Evolutionary conservation across 1,140 invertebrate species (phyloP).

Genomic region (Brachionus angularis): DNA sequence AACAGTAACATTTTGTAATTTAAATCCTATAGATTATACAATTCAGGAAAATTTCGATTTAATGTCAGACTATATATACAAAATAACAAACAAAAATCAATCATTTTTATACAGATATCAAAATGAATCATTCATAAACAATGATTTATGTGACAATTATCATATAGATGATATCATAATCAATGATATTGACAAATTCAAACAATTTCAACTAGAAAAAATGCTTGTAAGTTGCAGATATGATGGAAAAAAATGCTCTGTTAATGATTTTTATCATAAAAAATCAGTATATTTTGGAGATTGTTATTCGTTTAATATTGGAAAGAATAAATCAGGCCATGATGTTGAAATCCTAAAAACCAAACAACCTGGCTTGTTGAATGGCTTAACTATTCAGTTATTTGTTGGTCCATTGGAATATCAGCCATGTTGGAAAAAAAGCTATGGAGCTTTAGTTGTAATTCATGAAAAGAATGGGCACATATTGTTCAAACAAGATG

Average conservation of each 20-base stretch:
- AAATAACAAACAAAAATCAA: background rate
- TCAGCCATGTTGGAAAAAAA: constrained; percentile 27
- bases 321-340: background rate
- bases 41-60: background rate
- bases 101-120: background rate
- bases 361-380: background rate
- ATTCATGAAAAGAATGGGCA: background rate
- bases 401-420: constrained; percentile 13
- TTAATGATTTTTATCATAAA: background rate
- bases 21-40: constrained; percentile 13
- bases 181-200: background rate
- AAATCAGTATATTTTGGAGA: background rate
- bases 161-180: background rate
- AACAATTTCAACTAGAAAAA: background rate
- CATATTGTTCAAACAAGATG: background rate
- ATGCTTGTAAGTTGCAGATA: constrained; percentile 24
- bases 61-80: background rate
- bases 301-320: constrained; percentile 31
- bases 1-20: constrained; percentile 18
- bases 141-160: background rate
- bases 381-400: constrained; percentile 1
- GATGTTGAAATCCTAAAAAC: background rate
- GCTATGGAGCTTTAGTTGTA: background rate
- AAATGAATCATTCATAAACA: background rate
- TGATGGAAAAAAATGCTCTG: constrained; percentile 6